Conservation (phyloP, 2,888 invertebrate species). For the Pemphredon lugubris region DNA sequence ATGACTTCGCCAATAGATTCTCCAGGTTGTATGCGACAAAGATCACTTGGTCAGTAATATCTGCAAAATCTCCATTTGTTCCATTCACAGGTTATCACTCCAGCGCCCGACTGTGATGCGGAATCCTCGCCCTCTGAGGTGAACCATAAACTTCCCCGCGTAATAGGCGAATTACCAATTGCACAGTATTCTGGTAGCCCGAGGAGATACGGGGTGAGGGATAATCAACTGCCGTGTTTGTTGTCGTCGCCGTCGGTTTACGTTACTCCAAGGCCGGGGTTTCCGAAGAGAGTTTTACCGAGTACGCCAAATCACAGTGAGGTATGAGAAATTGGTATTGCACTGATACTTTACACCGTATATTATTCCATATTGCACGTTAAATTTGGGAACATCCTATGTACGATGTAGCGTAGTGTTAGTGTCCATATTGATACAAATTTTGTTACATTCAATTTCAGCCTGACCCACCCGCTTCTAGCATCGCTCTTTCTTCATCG, state of each 20-base stretch:
- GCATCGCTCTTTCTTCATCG: too few relatives aligned
- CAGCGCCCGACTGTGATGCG: slow-evolving; percentile 76
- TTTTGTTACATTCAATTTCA: too few relatives aligned
- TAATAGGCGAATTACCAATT: slow-evolving; percentile 93
- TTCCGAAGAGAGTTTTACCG: slow-evolving; percentile 87
- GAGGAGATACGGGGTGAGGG: slow-evolving; percentile 87
- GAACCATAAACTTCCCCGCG: slow-evolving; percentile 83
- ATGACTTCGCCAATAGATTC: too few relatives aligned
- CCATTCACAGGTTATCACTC: slow-evolving; percentile 76
- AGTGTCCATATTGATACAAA: too few relatives aligned
- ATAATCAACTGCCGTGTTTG: slow-evolving; percentile 83
- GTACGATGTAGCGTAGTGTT: too few relatives aligned
- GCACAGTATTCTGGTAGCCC: slow-evolving; percentile 97
- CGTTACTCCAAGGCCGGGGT: slow-evolving; percentile 90
- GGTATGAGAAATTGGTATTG: slow-evolving; percentile 47
- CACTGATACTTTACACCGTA: neutral
- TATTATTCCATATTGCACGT: too few relatives aligned
- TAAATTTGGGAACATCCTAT: too few relatives aligned
- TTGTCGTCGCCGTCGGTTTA: slow-evolving; percentile 86
- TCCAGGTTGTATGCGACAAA: too few relatives aligned
- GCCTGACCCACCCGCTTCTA: too few relatives aligned
- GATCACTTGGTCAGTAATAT: too few relatives aligned
- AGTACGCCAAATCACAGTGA: slow-evolving; percentile 79
- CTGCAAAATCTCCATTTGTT: too few relatives aligned
- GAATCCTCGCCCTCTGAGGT: slow-evolving; percentile 77